These are phyloP conservation scores for Ommatoiulus sabulosus DNA, from an alignment of 2,888 invertebrate species.

Conservation along the genomic window DNA sequence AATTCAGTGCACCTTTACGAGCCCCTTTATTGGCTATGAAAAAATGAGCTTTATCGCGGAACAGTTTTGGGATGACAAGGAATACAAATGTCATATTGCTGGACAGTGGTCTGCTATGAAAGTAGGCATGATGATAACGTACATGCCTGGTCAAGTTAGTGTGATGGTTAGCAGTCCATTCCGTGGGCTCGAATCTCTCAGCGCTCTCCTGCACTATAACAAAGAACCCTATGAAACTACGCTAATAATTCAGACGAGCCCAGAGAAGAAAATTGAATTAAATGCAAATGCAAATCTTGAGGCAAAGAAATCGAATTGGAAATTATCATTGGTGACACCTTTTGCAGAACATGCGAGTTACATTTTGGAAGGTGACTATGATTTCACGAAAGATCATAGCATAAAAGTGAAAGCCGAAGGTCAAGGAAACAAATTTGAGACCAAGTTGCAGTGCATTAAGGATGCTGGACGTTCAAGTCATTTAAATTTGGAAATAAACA, in stretches of 20 bases:
- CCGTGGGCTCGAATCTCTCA: slow-evolving; percentile 30
- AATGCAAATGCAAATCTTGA: background rate
- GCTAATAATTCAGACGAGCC: background rate
- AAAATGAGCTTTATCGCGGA: background rate
- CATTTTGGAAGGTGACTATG: slow-evolving; percentile 49
- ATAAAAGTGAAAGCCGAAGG: background rate
- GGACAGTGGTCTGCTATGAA: background rate
- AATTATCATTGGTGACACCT: slow-evolving; percentile 8
- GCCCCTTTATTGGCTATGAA: slow-evolving; percentile 40
- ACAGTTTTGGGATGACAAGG: background rate
- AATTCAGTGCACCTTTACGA: background rate
- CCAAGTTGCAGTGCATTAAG: background rate
- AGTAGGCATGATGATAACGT: background rate
- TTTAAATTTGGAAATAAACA: slow-evolving; percentile 1
- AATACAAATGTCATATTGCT: background rate
- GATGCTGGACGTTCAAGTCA: background rate
- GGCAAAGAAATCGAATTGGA: slow-evolving; percentile 8
- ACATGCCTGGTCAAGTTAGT: background rate
- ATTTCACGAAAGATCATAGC: background rate
- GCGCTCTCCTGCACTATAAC: background rate
- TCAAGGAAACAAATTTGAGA: slow-evolving; percentile 45
- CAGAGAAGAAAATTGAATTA: background rate
- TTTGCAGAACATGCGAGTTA: background rate
- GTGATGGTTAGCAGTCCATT: slow-evolving; percentile 49
- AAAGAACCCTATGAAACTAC: background rate